Conservation (phyloP, 2,797 vertebrate genomes). For the Rhodeus uyekii region DNA sequence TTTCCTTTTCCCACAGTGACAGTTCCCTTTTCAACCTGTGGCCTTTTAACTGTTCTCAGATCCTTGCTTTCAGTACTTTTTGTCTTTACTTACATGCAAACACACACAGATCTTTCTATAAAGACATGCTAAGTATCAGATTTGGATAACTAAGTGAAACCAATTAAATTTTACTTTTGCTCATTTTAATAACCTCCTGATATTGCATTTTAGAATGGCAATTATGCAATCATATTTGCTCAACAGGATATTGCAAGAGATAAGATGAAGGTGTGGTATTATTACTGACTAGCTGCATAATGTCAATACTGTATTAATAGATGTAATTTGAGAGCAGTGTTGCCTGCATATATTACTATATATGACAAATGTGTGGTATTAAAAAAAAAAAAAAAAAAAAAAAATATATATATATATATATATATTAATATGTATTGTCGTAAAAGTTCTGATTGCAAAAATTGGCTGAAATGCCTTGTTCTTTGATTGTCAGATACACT, state of each 20-base stretch:
- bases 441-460: neutral
- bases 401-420: too few species aligned
- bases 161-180: conserved; percentile 68
- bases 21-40: neutral
- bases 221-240: conserved; percentile 68
- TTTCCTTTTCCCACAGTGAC: conserved; percentile 16
- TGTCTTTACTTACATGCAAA: neutral
- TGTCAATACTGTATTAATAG: conserved; percentile 17
- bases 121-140: conserved; percentile 1
- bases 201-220: conserved; percentile 72
- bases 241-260: conserved; percentile 72
- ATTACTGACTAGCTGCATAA: conserved; percentile 59
- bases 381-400: neutral
- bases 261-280: conserved; percentile 62
- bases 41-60: neutral
- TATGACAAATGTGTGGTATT: neutral
- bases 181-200: conserved; percentile 61
- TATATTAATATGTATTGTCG: neutral
- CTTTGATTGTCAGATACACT: conserved; percentile 68
- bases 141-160: conserved; percentile 25
- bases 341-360: neutral
- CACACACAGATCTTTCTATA: neutral
- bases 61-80: neutral
- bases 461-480: conserved; percentile 59
- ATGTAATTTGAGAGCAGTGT: neutral